Evolutionary conservation across 2,113 vertebrate genomes (phyloP), one percentile per base, ranked within the genome.

Genomic region (Euleptes europaea): DNA sequence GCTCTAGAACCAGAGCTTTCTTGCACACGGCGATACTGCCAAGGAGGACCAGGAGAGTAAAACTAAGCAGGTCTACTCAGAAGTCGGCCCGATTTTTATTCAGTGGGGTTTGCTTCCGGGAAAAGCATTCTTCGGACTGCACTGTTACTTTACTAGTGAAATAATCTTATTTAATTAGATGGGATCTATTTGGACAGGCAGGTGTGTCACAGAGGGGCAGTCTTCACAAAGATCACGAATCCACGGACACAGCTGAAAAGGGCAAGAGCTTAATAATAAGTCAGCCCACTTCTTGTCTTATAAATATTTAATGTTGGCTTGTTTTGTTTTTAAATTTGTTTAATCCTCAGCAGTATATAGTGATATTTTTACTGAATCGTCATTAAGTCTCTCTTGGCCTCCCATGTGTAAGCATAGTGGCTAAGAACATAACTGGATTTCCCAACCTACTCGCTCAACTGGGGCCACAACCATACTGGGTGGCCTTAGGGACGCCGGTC

Each of bases 241-340:
- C 19, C 33, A 42, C 35, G 23, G 35, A 26, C 33, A 17, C 51
- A 78, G 51, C 26, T 42, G 47, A 40, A 35, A 65, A 13, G 9
- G 8, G 47, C 15, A 47, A 82, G 19, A 4, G 28, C 33, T 42
- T 14, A 28, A 57, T 13, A 78, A 42, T 11, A 35, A n/a, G 28
- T 1, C 6, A 1, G 15, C n/a, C 23, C 15, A 1, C 33, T 10
- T n/a, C 31, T 31, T 0, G 21, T 28, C 42, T 26, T 26, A 44
- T 14, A 35, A 70, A 31, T 7, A 23, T 14, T 0, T 6, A 15
- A 28, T 15, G 4, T 13, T 35, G 66, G 15, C 60, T 40, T 28
- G 67, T 69, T 51, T 42, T 60, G 38, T 78, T 40, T 38, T 57
- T 54, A 3, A 11, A 12, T 69, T 35, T 19, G 6, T 23, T 23